A percentile compares a stretch with the other conserved stretches of the same genome.
Evolutionary conservation across 2,797 vertebrate species (phyloP).

Genomic region (Sphenodon punctatus): DNA sequence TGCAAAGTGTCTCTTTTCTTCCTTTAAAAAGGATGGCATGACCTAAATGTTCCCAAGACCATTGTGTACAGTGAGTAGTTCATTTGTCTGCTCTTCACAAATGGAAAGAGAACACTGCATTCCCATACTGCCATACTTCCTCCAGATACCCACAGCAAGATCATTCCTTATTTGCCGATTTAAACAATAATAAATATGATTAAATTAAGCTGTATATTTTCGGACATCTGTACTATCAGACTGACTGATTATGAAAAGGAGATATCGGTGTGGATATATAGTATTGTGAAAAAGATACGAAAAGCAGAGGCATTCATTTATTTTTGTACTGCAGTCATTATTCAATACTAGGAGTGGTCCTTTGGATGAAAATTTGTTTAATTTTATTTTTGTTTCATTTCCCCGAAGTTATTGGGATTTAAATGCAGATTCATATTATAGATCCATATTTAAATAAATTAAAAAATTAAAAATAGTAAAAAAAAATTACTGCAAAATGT

Average conservation of each 20-base stretch:
- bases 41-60: slow-evolving; percentile 47
- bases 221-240: neutral
- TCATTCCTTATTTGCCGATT: neutral
- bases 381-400: no score
- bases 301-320: neutral
- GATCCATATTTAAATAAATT: no score
- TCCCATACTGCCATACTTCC: slow-evolving; percentile 42
- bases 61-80: slow-evolving; percentile 54
- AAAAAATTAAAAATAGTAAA: no score
- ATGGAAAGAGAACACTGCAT: slow-evolving; percentile 21
- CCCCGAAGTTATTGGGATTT: no score
- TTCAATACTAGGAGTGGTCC: no score
- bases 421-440: no score
- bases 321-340: neutral
- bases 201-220: slow-evolving; percentile 11
- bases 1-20: slow-evolving; percentile 44
- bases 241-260: neutral
- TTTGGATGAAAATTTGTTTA: no score
- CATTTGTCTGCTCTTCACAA: slow-evolving; percentile 26
- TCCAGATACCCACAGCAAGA: neutral
- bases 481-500: no score
- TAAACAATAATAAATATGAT: slow-evolving; percentile 21
- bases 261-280: neutral
- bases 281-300: neutral
- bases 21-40: slow-evolving; percentile 48